These are phyloP conservation scores for Pomacea canaliculata DNA, from an alignment of 2,888 invertebrate species.

Conservation along the genomic window DNA sequence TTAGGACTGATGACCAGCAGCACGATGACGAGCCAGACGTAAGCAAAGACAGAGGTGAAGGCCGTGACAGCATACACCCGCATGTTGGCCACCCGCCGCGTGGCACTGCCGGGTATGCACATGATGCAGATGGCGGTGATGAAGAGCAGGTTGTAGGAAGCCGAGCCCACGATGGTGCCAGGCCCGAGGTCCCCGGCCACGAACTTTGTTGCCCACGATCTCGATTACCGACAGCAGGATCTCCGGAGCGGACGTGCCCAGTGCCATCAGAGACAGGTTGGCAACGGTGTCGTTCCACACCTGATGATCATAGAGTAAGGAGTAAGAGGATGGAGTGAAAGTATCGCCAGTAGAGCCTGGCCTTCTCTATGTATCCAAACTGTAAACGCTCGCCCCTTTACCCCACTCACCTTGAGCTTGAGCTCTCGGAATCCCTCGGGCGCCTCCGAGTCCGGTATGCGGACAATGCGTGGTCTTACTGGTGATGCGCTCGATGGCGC, in stretches of 20 bases:
- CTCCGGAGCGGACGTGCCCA: slow-evolving; percentile 75
- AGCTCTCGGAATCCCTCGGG: slow-evolving; percentile 69
- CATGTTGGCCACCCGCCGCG: slow-evolving; percentile 69
- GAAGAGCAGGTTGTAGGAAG: slow-evolving; percentile 75
- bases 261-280: slow-evolving; percentile 74
- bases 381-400: too few relatives aligned
- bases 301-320: not conserved
- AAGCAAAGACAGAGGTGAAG: slow-evolving; percentile 73
- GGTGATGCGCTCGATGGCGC: slow-evolving; percentile 75
- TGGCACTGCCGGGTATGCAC: slow-evolving; percentile 71
- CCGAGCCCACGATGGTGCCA: slow-evolving; percentile 75
- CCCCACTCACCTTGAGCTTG: slow-evolving; percentile 69
- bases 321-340: not conserved
- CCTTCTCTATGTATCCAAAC: not conserved
- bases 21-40: slow-evolving; percentile 75
- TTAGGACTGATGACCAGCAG: slow-evolving; percentile 69
- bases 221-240: slow-evolving; percentile 74
- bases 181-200: slow-evolving; percentile 73
- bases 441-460: slow-evolving; percentile 54
- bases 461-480: slow-evolving; percentile 71
- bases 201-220: slow-evolving; percentile 70
- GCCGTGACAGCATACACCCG: slow-evolving; percentile 68
- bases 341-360: not conserved
- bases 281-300: slow-evolving; percentile 75
- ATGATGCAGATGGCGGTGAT: slow-evolving; percentile 74